Conservation (phyloP, 2,888 invertebrate genomes). For the Apamea anceps region DNA sequence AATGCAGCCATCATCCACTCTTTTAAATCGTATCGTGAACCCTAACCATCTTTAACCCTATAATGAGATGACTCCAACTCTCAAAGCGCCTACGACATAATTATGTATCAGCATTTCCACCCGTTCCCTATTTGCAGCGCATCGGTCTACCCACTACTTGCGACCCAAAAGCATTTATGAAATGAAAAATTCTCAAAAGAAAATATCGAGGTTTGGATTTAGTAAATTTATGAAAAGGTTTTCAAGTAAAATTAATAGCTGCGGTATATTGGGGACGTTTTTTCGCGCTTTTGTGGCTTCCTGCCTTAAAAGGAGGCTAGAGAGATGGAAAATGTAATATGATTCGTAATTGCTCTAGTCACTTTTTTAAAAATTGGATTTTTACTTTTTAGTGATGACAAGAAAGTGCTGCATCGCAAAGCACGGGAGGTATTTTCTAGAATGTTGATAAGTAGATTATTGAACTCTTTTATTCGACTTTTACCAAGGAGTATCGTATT, state of each 20-base stretch:
- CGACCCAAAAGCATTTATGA: conserved; percentile 45
- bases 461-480: background rate
- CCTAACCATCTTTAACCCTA: conserved; percentile 40
- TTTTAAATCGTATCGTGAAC: conserved; percentile 20
- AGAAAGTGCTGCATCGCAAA: background rate
- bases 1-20: background rate
- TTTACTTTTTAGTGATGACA: conserved; percentile 4
- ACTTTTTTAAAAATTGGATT: conserved; percentile 35
- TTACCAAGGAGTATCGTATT: background rate
- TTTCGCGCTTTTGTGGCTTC: conserved; percentile 35
- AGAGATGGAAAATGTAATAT: conserved; percentile 38
- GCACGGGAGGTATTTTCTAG: background rate
- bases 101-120: conserved; percentile 61
- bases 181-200: conserved; percentile 58
- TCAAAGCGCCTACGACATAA: conserved; percentile 61
- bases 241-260: conserved; percentile 49
- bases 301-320: conserved; percentile 26
- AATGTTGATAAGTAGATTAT: background rate
- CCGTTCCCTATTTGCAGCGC: conserved; percentile 33
- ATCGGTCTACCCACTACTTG: conserved; percentile 42
- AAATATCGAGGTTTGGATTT: conserved; percentile 58
- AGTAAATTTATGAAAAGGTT: conserved; percentile 55
- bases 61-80: conserved; percentile 58
- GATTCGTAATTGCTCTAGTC: conserved; percentile 31
- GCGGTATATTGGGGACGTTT: conserved; percentile 38